phyloP scores from a whole-genome alignment of 2,797 vertebrate genomes.

The Coluber constrictor region DNA sequence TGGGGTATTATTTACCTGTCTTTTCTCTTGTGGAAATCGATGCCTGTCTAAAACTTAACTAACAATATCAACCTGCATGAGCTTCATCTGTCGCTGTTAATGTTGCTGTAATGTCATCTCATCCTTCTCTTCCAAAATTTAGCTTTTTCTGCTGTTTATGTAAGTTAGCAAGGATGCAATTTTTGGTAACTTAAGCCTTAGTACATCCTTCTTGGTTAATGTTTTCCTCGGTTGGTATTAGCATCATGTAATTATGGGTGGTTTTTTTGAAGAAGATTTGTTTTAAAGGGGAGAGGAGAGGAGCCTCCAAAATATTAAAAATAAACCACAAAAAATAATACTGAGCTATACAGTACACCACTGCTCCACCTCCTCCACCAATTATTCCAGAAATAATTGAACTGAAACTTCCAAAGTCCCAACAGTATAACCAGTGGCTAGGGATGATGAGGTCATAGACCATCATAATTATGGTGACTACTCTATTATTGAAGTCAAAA shows the following conservation, averaged over 20 bases:
- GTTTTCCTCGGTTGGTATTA: constrained; percentile 26
- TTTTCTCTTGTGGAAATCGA: background rate
- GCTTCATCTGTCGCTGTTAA: constrained; percentile 11
- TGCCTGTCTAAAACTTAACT: constrained; percentile 18
- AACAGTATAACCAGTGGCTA: background rate
- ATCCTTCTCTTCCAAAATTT: background rate
- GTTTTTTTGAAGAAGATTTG: background rate
- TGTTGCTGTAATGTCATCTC: constrained; percentile 6
- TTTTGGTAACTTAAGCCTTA: constrained; percentile 21
- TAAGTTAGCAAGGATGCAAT: constrained; percentile 6
- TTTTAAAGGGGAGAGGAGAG: background rate
- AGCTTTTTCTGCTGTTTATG: background rate
- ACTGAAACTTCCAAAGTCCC: background rate
- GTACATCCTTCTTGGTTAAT: constrained; percentile 7
- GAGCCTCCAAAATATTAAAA: background rate
- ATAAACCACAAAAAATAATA: background rate
- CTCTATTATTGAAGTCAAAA: background rate
- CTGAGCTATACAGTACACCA: background rate
- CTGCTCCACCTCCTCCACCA: background rate
- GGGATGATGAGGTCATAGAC: background rate
- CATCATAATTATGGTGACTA: background rate
- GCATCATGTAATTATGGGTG: background rate
- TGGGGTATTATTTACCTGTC: background rate
- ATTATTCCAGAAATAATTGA: background rate
- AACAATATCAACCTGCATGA: constrained; percentile 11